phyloP scores from a whole-genome alignment of 2,113 vertebrate species.

The Raja brachyura region DNA sequence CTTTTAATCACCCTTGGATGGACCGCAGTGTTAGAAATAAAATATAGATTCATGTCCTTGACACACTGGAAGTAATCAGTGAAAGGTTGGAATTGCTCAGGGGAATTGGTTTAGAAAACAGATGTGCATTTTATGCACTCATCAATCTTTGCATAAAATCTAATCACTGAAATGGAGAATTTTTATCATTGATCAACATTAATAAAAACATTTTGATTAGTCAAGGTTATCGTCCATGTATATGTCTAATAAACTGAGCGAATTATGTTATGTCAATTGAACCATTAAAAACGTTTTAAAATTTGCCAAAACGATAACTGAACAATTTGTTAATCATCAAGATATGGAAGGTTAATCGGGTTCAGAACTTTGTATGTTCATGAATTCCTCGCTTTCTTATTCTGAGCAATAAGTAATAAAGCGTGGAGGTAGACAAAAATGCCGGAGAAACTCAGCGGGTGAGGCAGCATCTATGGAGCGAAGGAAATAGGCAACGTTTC shows the following conservation, averaged over 20 bases:
- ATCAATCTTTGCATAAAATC: background rate
- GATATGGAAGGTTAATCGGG: background rate
- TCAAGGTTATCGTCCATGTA: background rate
- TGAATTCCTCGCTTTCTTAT: no score
- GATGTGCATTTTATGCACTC: background rate
- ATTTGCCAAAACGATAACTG: background rate
- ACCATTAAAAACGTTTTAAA: background rate
- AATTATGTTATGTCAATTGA: background rate
- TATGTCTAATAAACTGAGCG: background rate
- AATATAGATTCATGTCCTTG: slow-evolving; percentile 9
- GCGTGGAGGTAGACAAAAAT: background rate
- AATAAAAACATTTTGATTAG: background rate
- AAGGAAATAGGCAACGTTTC: no score
- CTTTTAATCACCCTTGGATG: background rate
- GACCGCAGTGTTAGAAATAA: background rate
- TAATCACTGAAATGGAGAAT: background rate
- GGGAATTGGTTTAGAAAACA: slow-evolving; percentile 6
- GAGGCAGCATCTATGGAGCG: no score
- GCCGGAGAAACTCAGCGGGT: no score
- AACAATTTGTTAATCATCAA: background rate
- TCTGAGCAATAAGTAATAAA: background rate
- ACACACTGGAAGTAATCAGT: background rate
- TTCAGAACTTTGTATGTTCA: background rate
- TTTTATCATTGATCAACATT: background rate
- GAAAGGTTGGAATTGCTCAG: background rate